Conservation (phyloP, 2,113 vertebrate genomes). For the Motacilla tschutschensis region DNA sequence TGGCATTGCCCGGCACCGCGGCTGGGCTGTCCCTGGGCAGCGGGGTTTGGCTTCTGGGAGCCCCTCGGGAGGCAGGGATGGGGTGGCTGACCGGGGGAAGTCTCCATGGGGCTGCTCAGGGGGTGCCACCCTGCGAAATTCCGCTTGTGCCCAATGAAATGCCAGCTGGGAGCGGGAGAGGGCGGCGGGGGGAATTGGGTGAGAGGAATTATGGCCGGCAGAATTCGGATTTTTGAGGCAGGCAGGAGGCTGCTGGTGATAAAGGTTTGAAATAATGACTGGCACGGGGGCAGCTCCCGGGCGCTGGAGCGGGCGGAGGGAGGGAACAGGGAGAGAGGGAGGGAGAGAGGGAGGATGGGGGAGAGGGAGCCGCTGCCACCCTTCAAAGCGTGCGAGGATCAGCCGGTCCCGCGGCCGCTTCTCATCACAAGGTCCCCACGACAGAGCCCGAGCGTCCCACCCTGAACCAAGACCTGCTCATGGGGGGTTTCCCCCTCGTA, state of each 20-base stretch:
- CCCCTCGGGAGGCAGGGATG: not conserved
- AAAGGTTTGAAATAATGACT: not conserved
- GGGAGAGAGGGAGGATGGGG: no score
- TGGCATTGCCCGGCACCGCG: fast-evolving
- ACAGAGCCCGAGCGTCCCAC: not conserved
- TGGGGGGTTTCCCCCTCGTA: fast-evolving
- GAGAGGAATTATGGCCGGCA: not conserved
- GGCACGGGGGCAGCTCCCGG: not conserved
- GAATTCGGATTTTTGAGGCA: conserved; percentile 8
- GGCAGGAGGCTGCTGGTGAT: conserved; percentile 14
- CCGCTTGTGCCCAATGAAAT: not conserved
- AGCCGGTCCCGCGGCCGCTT: not conserved
- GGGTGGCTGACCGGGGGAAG: fast-evolving
- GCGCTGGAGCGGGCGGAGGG: not conserved
- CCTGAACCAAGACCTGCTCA: fast-evolving
- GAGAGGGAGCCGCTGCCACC: not conserved
- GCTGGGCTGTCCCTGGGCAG: not conserved
- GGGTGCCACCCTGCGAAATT: not conserved
- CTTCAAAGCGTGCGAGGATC: not conserved
- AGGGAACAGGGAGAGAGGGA: not conserved
- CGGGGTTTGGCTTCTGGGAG: not conserved
- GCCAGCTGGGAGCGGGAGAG: not conserved
- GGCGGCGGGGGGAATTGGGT: not conserved
- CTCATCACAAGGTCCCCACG: fast-evolving
- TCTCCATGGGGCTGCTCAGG: not conserved